A percentile compares a stretch with the other conserved stretches of the same genome.
These are phyloP conservation scores for Drosophila pruinosa DNA, from an alignment of 1,140 invertebrate genomes.

Conservation along the genomic window DNA sequence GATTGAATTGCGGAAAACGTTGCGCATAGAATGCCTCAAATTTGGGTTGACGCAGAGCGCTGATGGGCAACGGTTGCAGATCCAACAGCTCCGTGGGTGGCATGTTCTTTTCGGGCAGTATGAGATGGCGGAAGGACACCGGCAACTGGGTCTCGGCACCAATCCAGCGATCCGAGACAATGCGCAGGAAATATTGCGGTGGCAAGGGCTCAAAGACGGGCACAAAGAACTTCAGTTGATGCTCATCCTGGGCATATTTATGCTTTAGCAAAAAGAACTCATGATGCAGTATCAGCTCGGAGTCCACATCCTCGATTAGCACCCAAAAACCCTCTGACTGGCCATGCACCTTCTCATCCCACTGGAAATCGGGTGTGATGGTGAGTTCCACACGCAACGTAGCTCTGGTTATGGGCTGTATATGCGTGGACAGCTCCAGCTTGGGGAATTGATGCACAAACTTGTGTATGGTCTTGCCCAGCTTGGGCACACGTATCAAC, in stretches of 20 bases:
- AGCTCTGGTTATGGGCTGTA: constrained; percentile 98
- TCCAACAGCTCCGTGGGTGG: constrained; percentile 99
- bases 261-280: constrained; percentile 98
- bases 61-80: constrained; percentile 96
- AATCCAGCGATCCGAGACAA: constrained; percentile 92
- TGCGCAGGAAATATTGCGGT: constrained; percentile 97
- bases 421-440: constrained; percentile 96
- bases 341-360: constrained; percentile 99
- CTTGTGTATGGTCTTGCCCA: constrained; percentile 98
- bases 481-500: constrained; percentile 96
- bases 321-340: constrained; percentile 99
- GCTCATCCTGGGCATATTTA: constrained; percentile 97
- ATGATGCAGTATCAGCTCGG: constrained; percentile 97
- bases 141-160: constrained; percentile 97
- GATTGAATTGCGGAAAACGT: constrained; percentile 97
- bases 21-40: constrained; percentile 94
- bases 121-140: constrained; percentile 98
- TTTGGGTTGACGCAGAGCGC: constrained; percentile 91
- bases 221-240: constrained; percentile 98
- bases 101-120: constrained; percentile 98
- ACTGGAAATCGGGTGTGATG: constrained; percentile 99
- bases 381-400: constrained; percentile 97
- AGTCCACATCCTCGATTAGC: constrained; percentile 98
- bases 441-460: constrained; percentile 99
- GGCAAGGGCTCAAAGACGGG: constrained; percentile 99